Evolutionary conservation across 1,140 invertebrate species (phyloP), one percentile per base, ranked within the genome.

Genomic region (Gonatopus flavifemur): DNA sequence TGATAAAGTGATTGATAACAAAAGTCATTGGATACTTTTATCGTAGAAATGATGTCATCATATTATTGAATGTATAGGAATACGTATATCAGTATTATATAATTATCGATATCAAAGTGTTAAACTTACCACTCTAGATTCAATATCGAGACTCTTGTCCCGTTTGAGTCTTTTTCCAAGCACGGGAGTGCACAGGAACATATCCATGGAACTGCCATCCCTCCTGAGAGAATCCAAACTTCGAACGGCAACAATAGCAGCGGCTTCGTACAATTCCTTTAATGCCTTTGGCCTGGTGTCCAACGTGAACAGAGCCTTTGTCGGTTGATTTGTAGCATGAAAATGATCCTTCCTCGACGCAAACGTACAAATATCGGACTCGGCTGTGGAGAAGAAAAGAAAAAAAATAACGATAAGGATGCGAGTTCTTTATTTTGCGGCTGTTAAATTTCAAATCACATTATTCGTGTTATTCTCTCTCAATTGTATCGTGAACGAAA

Each of bases 281-380:
- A 93, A 78, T 54, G 83, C 83, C 37, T 74, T 69, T 10, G 89
- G 87, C 50, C 89, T 83, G 16, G 86, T 85, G 22, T 83, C 80
- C 33, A 79, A 71, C 43, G 82, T 85, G 74, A 93, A 91, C 40
- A 93, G 80, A 44, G 83, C 82, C 54, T 83, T 85, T 55, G 79
- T 79, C 62, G 84, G 76, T 54, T 81, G 74, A 66, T 85, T 83
- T 59, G 79, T 79, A 52, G 83, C 79, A 65, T 81, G 80, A 80
- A 84, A 93, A 77, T 93, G 88, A 49, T 85, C 79, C 74, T 86
- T 89, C 64, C 84, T 81, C 53, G 82, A 64, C 59, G 88, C 88
- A 80, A 92, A 91, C 63, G 85, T 85, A 50, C 85, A 87, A 73
- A 93, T 87, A 80, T 92, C 89, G 62, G 89, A 88, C 81, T 90